A percentile compares a stretch with the other conserved stretches of the same genome.
Evolutionary conservation across 2,113 vertebrate genomes (phyloP).

Genomic region (Varanus komodoensis): DNA sequence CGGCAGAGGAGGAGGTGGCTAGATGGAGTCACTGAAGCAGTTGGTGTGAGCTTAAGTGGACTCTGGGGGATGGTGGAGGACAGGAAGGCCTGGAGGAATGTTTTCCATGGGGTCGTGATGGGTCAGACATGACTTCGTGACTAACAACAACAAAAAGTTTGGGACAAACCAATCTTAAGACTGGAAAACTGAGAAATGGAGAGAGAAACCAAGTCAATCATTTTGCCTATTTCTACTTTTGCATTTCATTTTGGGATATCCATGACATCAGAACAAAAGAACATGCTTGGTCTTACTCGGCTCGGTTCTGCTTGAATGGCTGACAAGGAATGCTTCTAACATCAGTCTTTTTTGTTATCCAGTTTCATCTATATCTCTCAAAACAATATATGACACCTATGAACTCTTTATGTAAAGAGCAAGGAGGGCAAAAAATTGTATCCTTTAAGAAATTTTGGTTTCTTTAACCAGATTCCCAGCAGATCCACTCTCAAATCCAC

Average conservation of each 20-base stretch:
- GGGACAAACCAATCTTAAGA: too few species aligned
- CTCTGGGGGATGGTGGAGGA: too few species aligned
- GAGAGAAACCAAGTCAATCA: too few species aligned
- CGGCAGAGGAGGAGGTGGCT: too few species aligned
- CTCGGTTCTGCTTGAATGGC: background rate
- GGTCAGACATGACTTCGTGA: too few species aligned
- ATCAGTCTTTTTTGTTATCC: background rate
- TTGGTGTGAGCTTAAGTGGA: too few species aligned
- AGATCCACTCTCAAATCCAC: background rate
- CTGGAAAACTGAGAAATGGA: too few species aligned
- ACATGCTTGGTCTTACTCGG: slow-evolving; percentile 48
- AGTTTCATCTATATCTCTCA: background rate
- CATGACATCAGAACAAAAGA: slow-evolving; percentile 51
- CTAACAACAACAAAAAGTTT: too few species aligned
- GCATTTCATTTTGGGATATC: slow-evolving; percentile 50
- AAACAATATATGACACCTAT: background rate
- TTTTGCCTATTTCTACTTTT: background rate
- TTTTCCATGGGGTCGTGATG: too few species aligned
- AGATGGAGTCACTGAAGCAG: too few species aligned
- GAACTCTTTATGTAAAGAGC: background rate
- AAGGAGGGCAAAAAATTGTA: background rate
- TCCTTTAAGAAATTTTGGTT: background rate
- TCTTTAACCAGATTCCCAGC: background rate
- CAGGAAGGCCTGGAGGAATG: too few species aligned
- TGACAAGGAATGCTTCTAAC: background rate